Base-by-base conservation (phyloP, 2,797 vertebrate genomes). In the Numenius phaeopus region DNA sequence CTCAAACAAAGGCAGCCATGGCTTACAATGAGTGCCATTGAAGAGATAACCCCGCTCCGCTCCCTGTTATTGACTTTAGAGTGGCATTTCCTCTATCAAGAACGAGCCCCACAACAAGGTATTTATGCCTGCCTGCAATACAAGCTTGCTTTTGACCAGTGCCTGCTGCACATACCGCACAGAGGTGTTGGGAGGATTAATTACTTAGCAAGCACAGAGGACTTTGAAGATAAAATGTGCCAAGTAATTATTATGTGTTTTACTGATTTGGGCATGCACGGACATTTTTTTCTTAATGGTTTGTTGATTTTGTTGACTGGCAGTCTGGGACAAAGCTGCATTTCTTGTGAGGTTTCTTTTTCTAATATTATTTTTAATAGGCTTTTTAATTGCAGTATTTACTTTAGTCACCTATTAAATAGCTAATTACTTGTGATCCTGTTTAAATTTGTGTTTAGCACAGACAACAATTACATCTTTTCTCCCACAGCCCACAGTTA, bases 361-460 rank as follows among this genome's bases (percentile, higher is more conserved):
- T 49, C 78, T 30, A 95, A 90, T 95, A 94, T 93, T 77, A 40
- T 76, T 94, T 92, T 94, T 94, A 91, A 96, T 79, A 52, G 86
- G 29, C 40, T 91, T 95, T 94, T 91, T 89, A 96, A 96, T 95
- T 87, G 46, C 86, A 85, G 32, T 96, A 65, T 96, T 97, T 97
- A 93, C 80, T 88, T 95, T 96, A 95, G 94, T 95, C 94, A 95
- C 95, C 94, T 95, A 89, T 94, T 96, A 96, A 97, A 97, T 87
- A 72, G 67, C 79, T 96, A 91, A 93, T 95, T 87, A 59, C 89
- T 95, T 92, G 69, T 94, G 90, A 97, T 94, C 83, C 67, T 83
- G 83, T 92, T 96, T 94, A 94, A 81, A 77, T 97, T 96, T 72
- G 80, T 80, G 80, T 97, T 95, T 70, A 94, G 83, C 52, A 87